Base-by-base conservation (phyloP, 2,888 invertebrate species). In the Trachelus troglodyta region DNA sequence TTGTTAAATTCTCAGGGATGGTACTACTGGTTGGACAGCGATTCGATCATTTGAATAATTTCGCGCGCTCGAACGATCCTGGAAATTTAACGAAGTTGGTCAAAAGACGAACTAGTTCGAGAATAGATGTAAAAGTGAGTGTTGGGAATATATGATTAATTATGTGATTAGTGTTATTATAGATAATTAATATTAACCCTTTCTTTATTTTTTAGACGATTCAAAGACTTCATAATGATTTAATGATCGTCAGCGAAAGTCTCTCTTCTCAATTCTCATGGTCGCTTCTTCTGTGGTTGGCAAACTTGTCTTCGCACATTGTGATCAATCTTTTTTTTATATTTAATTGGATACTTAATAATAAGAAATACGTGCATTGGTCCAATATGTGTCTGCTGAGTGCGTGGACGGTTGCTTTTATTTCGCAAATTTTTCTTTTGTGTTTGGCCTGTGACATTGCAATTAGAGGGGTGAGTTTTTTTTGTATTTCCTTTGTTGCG, bases 201-300 rank as follows among this genome's bases (percentile, higher is more conserved):
- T 40, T 40, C 4, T 40, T 40, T 33, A 71, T 6, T 69, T 74
- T 12, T 34, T 31, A 79, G 78, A 80, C 79, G 34, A 83, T 90
- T 33, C 87, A 90, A 74, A 81, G 82, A 35, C 85, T 89, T 76
- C 88, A 89, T 80, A 82, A 86, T 71, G 81, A 87, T 4, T 77
- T 91, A 73, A 83, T 91, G 88, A 76, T 79, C 15, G 83, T 83
- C 30, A 84, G 87, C 74, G 90, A 90, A 76, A 76, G 76, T 12
- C 80, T 90, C 4, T 85, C 80, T n/a, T 83, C 87, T 11, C 40
- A 88, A 4, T 87, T 87, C 69, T 85, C 86, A 2, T 89, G 86
- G 85, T 83, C 88, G 0, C 76, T 91, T 0, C 79, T 91, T 37
- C 73, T 90, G 3, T 91, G 89, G 88, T 80, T 91, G n/a, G 79